A percentile compares a stretch with the other conserved stretches of the same genome.
phyloP scores from a whole-genome alignment of 2,888 invertebrate genomes.

The Silvanus unidentatus region DNA sequence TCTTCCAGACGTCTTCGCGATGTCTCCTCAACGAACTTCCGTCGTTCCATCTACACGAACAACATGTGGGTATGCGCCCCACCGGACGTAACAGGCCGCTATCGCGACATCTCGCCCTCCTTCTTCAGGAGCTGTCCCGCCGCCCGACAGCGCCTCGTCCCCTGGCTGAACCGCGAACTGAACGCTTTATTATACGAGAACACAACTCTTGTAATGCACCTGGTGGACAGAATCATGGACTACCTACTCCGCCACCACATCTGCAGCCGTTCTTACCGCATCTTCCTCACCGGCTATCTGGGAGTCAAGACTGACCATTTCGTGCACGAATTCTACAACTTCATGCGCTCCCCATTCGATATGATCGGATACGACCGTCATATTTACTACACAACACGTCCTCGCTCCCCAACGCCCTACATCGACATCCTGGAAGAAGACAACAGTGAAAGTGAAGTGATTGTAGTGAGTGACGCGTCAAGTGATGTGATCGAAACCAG shows the following conservation, averaged over 20 bases:
- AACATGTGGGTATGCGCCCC: conserved; percentile 70
- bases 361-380: conserved; percentile 75
- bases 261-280: conserved; percentile 63
- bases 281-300: conserved; percentile 62
- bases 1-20: neutral
- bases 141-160: conserved; percentile 74
- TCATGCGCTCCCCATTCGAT: conserved; percentile 81
- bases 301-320: conserved; percentile 76
- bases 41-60: conserved; percentile 69
- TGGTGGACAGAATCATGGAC: conserved; percentile 63
- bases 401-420: conserved; percentile 19
- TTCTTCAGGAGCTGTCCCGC: conserved; percentile 76
- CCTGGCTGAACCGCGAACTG: conserved; percentile 85
- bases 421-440: conserved; percentile 35
- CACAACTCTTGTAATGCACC: conserved; percentile 57
- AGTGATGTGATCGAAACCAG: conserved; percentile 11
- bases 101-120: conserved; percentile 66
- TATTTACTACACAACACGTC: conserved; percentile 56
- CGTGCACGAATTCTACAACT: conserved; percentile 81
- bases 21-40: conserved; percentile 47
- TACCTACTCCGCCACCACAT: conserved; percentile 63
- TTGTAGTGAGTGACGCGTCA: conserved; percentile 29
- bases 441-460: conserved; percentile 38
- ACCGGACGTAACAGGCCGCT: conserved; percentile 64
- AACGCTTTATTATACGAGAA: conserved; percentile 65